Conservation (phyloP, 2,113 vertebrate genomes). For the Phasianus colchicus region DNA sequence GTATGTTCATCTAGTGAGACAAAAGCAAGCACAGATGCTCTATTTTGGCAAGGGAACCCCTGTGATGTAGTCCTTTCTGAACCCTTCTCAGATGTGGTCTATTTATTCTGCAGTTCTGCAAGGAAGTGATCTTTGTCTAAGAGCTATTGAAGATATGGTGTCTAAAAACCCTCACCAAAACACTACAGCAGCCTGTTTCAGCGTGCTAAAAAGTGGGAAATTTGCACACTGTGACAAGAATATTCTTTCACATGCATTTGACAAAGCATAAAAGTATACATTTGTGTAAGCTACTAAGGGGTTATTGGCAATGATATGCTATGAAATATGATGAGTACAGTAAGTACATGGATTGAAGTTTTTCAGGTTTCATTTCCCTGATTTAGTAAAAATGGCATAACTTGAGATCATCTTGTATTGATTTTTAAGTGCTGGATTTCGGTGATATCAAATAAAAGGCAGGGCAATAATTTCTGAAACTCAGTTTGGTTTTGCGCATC, state of each 20-base stretch:
- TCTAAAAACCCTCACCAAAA: not conserved
- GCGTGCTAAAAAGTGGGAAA: not conserved
- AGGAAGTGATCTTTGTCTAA: not conserved
- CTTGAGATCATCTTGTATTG: not conserved
- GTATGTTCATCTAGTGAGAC: not conserved
- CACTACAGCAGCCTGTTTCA: not conserved
- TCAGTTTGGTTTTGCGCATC: not conserved
- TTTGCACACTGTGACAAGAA: accelerated
- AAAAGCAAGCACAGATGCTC: not conserved
- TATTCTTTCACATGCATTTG: not conserved
- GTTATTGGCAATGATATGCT: not conserved
- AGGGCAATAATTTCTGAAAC: not conserved
- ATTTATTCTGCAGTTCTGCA: not conserved
- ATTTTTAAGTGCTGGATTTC: not conserved
- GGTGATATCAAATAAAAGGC: not conserved
- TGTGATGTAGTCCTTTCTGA: not conserved
- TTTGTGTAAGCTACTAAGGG: not conserved
- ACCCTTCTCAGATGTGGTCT: not conserved
- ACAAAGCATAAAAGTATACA: not conserved
- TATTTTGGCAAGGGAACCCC: not conserved
- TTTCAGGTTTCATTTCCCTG: not conserved
- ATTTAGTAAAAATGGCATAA: not conserved
- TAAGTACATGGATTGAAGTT: not conserved
- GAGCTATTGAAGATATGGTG: not conserved
- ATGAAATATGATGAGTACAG: not conserved